Evolutionary conservation across 2,113 vertebrate species (phyloP), one percentile per base, ranked within the genome.

Genomic region (Phodopus roborovskii): DNA sequence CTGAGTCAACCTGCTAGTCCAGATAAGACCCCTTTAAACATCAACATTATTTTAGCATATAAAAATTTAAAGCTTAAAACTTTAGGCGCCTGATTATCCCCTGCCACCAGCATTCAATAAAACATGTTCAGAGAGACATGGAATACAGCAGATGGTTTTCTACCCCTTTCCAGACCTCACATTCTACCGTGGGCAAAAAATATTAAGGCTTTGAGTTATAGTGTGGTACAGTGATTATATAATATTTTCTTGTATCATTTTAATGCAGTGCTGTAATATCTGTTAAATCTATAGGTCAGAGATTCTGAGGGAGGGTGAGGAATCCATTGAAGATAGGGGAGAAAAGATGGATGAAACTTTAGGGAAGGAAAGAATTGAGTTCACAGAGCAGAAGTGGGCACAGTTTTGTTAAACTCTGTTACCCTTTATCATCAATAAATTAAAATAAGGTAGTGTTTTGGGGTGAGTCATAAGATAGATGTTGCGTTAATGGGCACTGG

Each of bases 401-500:
- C 87, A 94, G 85, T 92, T 98, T 98, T 97, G 94, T 97, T 95
- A 91, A 96, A 98, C 98, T n/a, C 97, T 89, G 97, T 98, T 97
- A 97, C 95, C 98, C 98, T 96, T 98, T 98, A 95, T 96, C 97
- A 97, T 96, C 97, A 98, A 98, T 98, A 98, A 98, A 98, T 98
- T 98, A 98, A 98, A 98, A 96, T 97, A 97, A 97, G 81, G 88
- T 97, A 91, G 81, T 96, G 91, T 70, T 42, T 60, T 96, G 95
- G 74, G 36, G 85, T 98, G 98, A 98, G 97, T 98, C 98, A 98
- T 88, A 97, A 98, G 85, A 62, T 97, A 98, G 97, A 98, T 97
- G 97, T 98, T 97, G 97, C 96, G 97, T 98, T 97, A 98, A 98
- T 97, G 96, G 97, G 95, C 94, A 94, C 91, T 96, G 96, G 95